A percentile compares a stretch with the other conserved stretches of the same genome.
phyloP scores from a whole-genome alignment of 2,113 vertebrate species.

The Mustelus asterias region DNA sequence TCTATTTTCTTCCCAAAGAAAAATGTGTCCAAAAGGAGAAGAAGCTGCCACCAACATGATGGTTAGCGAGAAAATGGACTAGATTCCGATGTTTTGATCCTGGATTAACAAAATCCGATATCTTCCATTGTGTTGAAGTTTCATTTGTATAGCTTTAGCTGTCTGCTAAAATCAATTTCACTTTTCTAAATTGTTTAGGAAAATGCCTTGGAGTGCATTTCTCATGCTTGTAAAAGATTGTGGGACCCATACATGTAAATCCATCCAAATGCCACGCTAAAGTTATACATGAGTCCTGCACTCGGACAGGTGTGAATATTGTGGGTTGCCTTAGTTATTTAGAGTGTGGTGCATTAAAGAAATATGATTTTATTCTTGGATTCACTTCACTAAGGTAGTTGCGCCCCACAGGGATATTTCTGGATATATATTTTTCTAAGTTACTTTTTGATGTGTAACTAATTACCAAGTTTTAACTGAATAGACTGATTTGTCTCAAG shows the following conservation, averaged over 20 bases:
- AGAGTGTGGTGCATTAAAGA: background rate
- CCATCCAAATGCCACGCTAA: background rate
- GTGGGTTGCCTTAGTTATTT: background rate
- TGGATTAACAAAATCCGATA: background rate
- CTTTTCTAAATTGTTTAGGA: background rate
- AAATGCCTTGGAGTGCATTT: background rate
- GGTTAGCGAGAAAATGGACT: background rate
- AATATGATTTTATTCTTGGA: background rate
- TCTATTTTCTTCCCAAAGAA: background rate
- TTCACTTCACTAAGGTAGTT: background rate
- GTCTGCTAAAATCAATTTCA: background rate
- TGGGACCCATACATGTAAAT: background rate
- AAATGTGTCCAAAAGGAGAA: background rate
- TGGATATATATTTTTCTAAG: background rate
- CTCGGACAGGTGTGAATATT: background rate
- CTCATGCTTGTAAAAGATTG: background rate
- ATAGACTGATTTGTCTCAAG: background rate
- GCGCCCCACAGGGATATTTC: background rate
- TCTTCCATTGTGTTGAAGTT: background rate
- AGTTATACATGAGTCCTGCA: background rate
- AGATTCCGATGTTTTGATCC: background rate
- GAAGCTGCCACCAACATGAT: background rate
- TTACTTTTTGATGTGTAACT: background rate
- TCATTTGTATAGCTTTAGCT: background rate
- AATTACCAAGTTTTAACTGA: background rate